phyloP scores from a whole-genome alignment of 2,113 vertebrate species.

The Ahaetulla prasina region DNA sequence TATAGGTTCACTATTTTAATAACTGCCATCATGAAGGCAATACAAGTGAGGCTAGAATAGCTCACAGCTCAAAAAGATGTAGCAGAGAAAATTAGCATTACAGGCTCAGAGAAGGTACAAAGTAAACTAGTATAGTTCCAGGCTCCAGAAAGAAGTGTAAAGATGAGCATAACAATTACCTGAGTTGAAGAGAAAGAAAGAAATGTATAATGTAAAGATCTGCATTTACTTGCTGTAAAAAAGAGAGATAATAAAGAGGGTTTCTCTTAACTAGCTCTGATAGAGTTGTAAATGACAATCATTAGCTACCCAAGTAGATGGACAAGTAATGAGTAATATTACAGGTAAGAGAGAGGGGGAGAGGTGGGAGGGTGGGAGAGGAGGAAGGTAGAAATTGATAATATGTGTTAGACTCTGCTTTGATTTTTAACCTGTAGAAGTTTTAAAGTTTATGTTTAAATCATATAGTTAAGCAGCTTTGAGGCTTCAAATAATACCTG shows the following conservation, averaged over 20 bases:
- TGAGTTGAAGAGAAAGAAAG: slow-evolving; percentile 41
- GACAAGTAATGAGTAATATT: slow-evolving; percentile 45
- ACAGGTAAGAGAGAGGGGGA: slow-evolving; percentile 17
- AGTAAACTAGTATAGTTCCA: slow-evolving; percentile 51
- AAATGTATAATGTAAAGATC: slow-evolving; percentile 40
- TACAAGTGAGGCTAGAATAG: slow-evolving; percentile 11
- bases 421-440: not conserved
- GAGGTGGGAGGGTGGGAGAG: not conserved
- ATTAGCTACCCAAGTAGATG: slow-evolving; percentile 43
- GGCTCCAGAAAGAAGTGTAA: slow-evolving; percentile 44
- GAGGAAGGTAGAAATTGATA: not conserved
- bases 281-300: slow-evolving; percentile 39
- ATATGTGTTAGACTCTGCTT: not conserved
- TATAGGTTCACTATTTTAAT: slow-evolving; percentile 45
- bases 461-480: not conserved
- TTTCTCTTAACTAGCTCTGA: slow-evolving; percentile 38
- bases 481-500: not conserved
- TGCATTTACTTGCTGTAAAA: slow-evolving; percentile 47
- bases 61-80: slow-evolving; percentile 22
- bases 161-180: slow-evolving; percentile 50
- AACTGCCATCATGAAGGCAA: slow-evolving; percentile 17
- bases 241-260: slow-evolving; percentile 38
- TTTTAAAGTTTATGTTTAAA: not conserved
- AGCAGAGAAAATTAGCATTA: slow-evolving; percentile 46
- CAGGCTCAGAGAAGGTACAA: slow-evolving; percentile 47